Evolutionary conservation across 2,888 invertebrate species (phyloP).

Genomic region (Mesorhabditis belari): DNA sequence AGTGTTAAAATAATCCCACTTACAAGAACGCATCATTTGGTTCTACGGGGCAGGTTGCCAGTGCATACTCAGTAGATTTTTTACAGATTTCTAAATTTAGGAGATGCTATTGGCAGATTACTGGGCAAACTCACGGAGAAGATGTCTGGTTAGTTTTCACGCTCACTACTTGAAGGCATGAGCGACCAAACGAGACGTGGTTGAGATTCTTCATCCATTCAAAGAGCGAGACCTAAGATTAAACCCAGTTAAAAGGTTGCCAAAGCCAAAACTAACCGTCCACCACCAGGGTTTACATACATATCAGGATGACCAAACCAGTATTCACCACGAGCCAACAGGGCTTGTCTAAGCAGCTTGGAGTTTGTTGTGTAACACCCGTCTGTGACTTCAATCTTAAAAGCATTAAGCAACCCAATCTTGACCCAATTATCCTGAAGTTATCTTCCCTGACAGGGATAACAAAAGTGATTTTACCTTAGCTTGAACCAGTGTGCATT

Average conservation of each 20-base stretch:
- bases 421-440: too few species aligned
- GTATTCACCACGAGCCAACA: slow-evolving; percentile 72
- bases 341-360: too few species aligned
- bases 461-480: slow-evolving; percentile 65
- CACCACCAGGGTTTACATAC: slow-evolving; percentile 71
- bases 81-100: slow-evolving; percentile 83
- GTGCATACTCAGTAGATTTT: slow-evolving; percentile 86
- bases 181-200: slow-evolving; percentile 93
- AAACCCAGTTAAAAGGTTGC: too few species aligned
- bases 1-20: slow-evolving; percentile 1
- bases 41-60: slow-evolving; percentile 28
- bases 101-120: background rate
- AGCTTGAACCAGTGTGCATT: slow-evolving; percentile 82
- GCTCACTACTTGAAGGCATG: too few species aligned
- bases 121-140: slow-evolving; percentile 65
- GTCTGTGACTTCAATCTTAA: slow-evolving; percentile 94
- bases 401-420: too few species aligned
- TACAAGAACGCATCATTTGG: slow-evolving; percentile 46
- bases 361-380: slow-evolving; percentile 92
- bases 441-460: too few species aligned
- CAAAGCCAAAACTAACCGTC: slow-evolving; percentile 62
- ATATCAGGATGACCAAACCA: slow-evolving; percentile 86
- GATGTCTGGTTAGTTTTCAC: too few species aligned
- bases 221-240: slow-evolving; percentile 75
- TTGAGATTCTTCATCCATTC: slow-evolving; percentile 97